Evolutionary conservation across 2,797 vertebrate species (phyloP), one percentile per base, ranked within the genome.

Genomic region (Selene dorsalis): DNA sequence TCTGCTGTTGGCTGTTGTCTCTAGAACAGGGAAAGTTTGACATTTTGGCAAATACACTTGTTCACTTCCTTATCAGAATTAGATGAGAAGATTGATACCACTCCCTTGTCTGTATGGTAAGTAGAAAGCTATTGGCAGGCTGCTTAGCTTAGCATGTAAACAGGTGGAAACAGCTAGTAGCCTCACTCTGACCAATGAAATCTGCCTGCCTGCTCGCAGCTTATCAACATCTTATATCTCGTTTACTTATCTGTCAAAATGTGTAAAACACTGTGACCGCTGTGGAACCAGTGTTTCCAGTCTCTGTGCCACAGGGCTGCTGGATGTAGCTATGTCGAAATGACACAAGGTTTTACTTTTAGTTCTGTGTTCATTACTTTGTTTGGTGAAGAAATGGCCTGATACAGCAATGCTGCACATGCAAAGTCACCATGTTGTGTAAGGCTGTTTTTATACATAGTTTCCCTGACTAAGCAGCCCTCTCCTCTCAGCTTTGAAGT

Each of bases 401-500:
- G 39, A 24, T 8, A 45, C 8, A 10, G 17, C 7, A 45, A 17
- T 26, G 30, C 47, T n/a, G n/a, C n/a, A n/a, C 17, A 41, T 82
- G 60, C 68, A 69, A 38, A 75, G 75, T 87, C 85, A 52, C 43
- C 18, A 3, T 47, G 74, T 79, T 75, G 61, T 26, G 48, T 80
- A 63, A 64, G 58, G 24, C 38, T 53, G 50, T 84, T 73, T 82
- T 84, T 43, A 35, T 76, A 47, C 41, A 38, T 64, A 50, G 78
- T 84, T 67, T 73, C 20, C 69, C 38, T 76, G 79, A 89, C 75
- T 64, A 78, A 83, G 74, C 74, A 38, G 38, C 64, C 35, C 5
- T 45, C 69, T 55, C 56, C 28, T 28, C 47, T 20, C 76, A 67
- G 77, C 84, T 88, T 89, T 82, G 83, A 90, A 90, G 79, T 85